These are phyloP conservation scores for Tragelaphus scriptus DNA, from an alignment of 2,113 vertebrate genomes.

Conservation along the genomic window DNA sequence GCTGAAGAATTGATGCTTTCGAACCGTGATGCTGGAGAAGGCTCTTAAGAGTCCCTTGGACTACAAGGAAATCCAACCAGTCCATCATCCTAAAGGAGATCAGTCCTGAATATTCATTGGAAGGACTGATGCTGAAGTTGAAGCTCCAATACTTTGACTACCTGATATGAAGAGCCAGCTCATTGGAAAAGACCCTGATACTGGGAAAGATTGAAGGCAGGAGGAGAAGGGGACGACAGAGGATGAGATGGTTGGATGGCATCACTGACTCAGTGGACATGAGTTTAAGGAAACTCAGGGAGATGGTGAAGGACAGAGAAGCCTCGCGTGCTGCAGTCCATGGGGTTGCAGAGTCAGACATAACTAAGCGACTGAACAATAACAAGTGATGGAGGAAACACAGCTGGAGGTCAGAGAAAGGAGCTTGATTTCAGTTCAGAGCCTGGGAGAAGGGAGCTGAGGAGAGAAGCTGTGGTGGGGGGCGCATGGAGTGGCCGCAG, in stretches of 20 bases:
- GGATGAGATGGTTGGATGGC: neutral
- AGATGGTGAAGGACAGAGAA: neutral
- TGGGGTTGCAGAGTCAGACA: neutral
- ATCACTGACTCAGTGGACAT: neutral
- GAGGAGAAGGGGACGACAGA: neutral
- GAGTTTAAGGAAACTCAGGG: neutral
- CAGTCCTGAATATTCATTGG: neutral
- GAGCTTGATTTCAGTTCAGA: neutral
- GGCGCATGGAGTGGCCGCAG: rapidly evolving
- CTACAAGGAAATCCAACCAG: neutral
- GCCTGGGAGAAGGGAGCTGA: neutral
- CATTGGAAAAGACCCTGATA: neutral
- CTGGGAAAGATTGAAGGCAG: neutral
- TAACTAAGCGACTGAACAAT: neutral
- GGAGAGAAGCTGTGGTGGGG: neutral
- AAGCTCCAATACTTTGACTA: neutral
- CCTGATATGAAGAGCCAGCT: neutral
- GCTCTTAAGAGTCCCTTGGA: neutral
- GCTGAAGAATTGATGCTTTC: neutral
- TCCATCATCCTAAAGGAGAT: neutral
- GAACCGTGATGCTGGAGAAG: neutral
- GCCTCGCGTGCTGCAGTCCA: neutral
- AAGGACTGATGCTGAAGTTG: neutral
- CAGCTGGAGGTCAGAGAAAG: neutral
- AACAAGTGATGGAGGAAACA: neutral